phyloP scores from a whole-genome alignment of 2,888 invertebrate genomes.

The Nemoura dubitans region DNA sequence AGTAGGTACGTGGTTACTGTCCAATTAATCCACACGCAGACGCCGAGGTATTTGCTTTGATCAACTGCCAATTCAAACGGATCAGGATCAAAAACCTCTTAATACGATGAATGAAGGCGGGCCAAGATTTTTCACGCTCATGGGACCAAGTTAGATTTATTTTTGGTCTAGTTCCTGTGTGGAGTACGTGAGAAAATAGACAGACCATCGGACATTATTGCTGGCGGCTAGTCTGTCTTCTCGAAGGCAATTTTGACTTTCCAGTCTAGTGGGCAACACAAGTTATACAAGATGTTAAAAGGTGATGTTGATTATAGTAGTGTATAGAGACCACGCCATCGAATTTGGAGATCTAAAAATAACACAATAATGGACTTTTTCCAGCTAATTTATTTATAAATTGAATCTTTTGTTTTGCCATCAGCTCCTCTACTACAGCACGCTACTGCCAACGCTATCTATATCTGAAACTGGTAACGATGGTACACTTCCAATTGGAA shows the following conservation, averaged over 20 bases:
- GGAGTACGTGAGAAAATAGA: background rate
- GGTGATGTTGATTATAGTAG: background rate
- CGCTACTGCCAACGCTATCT: background rate
- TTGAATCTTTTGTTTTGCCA: slow-evolving; percentile 7
- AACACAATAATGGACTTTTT: background rate
- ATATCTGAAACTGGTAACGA: background rate
- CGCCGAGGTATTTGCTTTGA: background rate
- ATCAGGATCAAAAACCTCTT: slow-evolving; percentile 20
- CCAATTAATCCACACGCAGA: background rate
- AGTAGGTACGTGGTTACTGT: background rate
- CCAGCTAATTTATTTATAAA: slow-evolving; percentile 7
- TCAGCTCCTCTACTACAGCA: background rate
- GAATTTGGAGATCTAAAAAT: background rate
- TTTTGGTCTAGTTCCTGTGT: background rate
- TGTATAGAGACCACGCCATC: background rate
- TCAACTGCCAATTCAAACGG: background rate
- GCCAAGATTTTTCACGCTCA: slow-evolving; percentile 17
- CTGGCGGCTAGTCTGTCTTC: background rate
- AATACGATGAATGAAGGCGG: slow-evolving; percentile 9
- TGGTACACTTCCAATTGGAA: background rate
- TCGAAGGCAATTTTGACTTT: background rate
- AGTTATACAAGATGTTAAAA: background rate
- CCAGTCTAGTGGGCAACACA: background rate
- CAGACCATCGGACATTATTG: background rate
- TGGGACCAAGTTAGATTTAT: background rate